These are phyloP conservation scores for Heliconius eleuchia DNA, from an alignment of 1,140 invertebrate genomes.

Conservation along the genomic window DNA sequence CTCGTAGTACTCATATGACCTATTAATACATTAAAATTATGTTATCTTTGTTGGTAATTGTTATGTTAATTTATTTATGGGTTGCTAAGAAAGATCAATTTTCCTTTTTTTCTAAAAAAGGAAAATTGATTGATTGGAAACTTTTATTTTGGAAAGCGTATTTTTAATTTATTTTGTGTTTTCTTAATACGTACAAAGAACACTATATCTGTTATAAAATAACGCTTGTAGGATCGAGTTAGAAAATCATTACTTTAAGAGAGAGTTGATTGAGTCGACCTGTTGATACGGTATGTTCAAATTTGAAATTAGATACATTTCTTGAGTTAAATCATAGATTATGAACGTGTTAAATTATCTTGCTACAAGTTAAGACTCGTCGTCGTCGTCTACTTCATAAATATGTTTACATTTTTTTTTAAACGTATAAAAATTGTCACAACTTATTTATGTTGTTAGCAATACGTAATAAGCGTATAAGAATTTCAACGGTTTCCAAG, in stretches of 20 bases:
- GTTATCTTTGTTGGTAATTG: too few relatives aligned
- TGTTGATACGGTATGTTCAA: constrained; percentile 26
- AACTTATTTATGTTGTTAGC: too few relatives aligned
- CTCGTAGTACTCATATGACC: too few relatives aligned
- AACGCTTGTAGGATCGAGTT: constrained; percentile 27
- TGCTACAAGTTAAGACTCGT: background rate
- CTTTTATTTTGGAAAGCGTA: too few relatives aligned
- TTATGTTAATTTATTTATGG: too few relatives aligned
- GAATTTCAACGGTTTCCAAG: too few relatives aligned
- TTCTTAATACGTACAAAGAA: background rate
- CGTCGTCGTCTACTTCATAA: background rate
- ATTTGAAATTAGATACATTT: constrained; percentile 8
- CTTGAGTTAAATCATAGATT: background rate
- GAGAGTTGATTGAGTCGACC: constrained; percentile 45
- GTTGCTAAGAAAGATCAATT: too few relatives aligned
- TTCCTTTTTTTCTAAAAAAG: too few relatives aligned
- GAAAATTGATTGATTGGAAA: too few relatives aligned
- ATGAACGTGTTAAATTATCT: constrained; percentile 17
- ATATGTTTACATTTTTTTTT: background rate
- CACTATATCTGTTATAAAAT: background rate
- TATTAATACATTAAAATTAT: too few relatives aligned
- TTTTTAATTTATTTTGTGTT: background rate
- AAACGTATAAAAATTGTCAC: too few relatives aligned
- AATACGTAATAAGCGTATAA: too few relatives aligned
- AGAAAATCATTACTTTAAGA: constrained; percentile 40